Base-by-base conservation (phyloP, 2,888 invertebrate species). In the Leptura quadrifasciata region DNA sequence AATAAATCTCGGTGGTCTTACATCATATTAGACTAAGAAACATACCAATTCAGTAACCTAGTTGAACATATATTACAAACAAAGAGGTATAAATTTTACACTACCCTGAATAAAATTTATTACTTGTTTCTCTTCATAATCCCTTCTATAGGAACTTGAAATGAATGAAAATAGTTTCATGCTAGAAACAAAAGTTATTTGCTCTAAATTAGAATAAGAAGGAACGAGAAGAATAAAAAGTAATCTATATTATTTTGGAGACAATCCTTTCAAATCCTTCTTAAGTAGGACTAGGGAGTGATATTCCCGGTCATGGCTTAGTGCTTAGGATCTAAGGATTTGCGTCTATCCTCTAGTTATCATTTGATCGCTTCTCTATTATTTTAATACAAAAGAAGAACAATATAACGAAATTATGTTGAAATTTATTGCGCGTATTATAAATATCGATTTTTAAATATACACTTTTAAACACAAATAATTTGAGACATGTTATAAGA, bases 331-430 rank as follows among this genome's bases (percentile, higher is more conserved):
- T 81, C 81, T 80, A 70, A 81, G 79, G 80, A 83, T 86, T 84
- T 83, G 76, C 79, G 80, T 80, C 84, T 85, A 88, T 88, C 87
- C 87, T 85, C 83, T 83, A 88, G 87, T 88, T 88, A 88, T 87
- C 88, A 87, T 88, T 87, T 88, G 88, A 88, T 87, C 88, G 85
- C 83, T 79, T 80, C 77, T 77, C 69, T 74, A 73, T 71, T 75
- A n/a, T 74, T 79, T 77, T 72, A 63, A 27, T 74, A 70, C 72
- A 65, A 68, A 27, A 58, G 24, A 47, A 47, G 17, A 47, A n/a
- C 12, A 39, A 39, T 39, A 12, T 31, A 15, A 6, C 39, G 39
- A 39, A 15, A 15, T 39, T 39, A 8, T 10, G 10, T 2, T 35
- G 8, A 10, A 10, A 35, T n/a, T 2, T 6, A 31, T 8, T 31